Conservation (phyloP, 2,797 vertebrate genomes). For the Streptopelia turtur region DNA sequence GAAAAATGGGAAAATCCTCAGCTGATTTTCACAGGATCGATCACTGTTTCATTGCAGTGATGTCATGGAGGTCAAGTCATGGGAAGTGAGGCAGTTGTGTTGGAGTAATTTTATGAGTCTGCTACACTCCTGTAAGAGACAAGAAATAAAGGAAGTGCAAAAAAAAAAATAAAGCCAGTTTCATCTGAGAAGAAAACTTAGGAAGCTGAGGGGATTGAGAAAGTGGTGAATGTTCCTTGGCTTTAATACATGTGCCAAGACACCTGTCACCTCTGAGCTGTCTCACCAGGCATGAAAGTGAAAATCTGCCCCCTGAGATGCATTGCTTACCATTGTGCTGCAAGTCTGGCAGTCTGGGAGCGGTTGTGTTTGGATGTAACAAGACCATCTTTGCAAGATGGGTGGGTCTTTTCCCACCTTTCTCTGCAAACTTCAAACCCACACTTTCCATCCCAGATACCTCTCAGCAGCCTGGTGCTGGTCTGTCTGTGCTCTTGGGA, state of each 20-base stretch:
- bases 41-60: neutral
- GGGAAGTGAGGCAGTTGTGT: neutral
- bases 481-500: neutral
- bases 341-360: neutral
- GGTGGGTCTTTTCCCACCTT: neutral
- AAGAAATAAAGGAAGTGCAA: neutral
- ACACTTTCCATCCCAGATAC: neutral
- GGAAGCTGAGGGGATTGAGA: neutral
- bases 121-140: neutral
- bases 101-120: neutral
- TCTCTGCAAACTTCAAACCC: neutral
- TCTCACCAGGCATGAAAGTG: neutral
- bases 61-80: neutral
- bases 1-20: neutral
- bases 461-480: neutral
- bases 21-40: neutral
- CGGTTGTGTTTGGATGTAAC: neutral
- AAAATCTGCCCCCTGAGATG: too few species aligned
- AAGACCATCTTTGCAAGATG: neutral
- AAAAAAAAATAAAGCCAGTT: neutral
- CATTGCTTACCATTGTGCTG: neutral
- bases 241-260: neutral
- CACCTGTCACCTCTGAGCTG: rapidly evolving
- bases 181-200: neutral
- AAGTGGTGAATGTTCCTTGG: neutral